These are phyloP conservation scores for Pristionchus arcanus DNA, from an alignment of 2,888 invertebrate genomes.

Conservation along the genomic window DNA sequence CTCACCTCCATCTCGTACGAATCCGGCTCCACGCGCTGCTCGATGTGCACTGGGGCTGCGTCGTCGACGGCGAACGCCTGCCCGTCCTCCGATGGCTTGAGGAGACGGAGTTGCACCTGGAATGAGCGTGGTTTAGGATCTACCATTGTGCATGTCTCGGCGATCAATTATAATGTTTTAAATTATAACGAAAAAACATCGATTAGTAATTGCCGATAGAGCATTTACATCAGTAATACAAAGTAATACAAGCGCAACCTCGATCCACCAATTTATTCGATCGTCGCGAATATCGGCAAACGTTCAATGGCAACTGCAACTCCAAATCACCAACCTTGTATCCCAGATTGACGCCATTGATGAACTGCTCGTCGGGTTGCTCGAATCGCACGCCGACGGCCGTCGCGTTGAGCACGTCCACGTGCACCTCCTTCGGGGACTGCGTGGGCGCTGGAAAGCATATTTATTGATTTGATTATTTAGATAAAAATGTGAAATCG, in stretches of 20 bases:
- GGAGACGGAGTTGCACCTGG: conserved; percentile 51
- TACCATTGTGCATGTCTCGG: too few species aligned
- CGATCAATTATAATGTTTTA: too few species aligned
- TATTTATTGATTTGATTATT: not conserved
- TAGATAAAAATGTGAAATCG: not conserved
- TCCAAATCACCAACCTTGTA: conserved; percentile 85
- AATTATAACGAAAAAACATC: too few species aligned
- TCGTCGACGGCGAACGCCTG: conserved; percentile 37
- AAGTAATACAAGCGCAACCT: not conserved
- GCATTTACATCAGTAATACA: too few species aligned
- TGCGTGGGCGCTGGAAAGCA: conserved; percentile 87
- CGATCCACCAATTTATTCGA: too few species aligned
- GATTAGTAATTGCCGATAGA: not conserved
- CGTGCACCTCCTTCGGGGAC: conserved; percentile 89
- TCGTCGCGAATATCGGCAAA: too few species aligned
- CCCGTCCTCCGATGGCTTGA: not conserved
- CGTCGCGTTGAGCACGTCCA: conserved; percentile 90
- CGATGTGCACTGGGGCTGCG: not conserved
- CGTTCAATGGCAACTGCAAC: too few species aligned
- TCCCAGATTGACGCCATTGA: conserved; percentile 97
- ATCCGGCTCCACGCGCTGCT: conserved; percentile 50
- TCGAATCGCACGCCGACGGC: conserved; percentile 90
- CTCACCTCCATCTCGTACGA: conserved; percentile 51
- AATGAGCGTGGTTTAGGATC: not conserved
- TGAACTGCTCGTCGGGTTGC: conserved; percentile 97